Conservation (phyloP, 2,113 vertebrate species). For the Erythrocercus mccallii region DNA sequence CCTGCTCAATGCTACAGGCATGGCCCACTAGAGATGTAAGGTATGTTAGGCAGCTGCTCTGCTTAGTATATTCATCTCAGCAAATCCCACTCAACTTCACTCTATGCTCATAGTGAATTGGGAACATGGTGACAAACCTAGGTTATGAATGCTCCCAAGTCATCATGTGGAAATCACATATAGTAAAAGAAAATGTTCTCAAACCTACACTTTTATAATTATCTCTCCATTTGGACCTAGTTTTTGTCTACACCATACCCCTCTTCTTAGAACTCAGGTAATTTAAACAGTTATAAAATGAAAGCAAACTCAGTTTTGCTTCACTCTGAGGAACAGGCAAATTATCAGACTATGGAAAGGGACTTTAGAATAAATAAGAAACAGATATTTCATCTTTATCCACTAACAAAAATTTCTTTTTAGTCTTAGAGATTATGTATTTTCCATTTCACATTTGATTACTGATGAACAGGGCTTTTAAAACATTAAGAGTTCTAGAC, state of each 20-base stretch:
- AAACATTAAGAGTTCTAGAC: neutral
- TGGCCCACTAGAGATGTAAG: neutral
- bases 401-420: neutral
- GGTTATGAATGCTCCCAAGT: neutral
- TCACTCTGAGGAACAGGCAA: neutral
- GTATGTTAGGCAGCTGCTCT: neutral
- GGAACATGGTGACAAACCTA: neutral
- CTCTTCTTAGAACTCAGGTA: neutral
- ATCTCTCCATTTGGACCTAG: neutral
- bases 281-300: neutral
- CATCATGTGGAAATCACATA: neutral
- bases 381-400: neutral
- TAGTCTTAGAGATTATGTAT: neutral
- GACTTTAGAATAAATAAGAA: neutral
- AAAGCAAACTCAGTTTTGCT: neutral
- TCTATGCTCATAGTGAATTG: neutral
- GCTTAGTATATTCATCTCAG: neutral
- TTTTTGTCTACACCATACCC: neutral
- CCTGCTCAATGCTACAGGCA: neutral
- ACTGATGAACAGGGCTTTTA: neutral
- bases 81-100: neutral
- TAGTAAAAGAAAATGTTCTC: neutral
- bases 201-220: neutral
- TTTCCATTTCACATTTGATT: neutral
- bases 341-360: neutral